phyloP scores from a whole-genome alignment of 2,888 invertebrate genomes.

The Sisyra terminalis region DNA sequence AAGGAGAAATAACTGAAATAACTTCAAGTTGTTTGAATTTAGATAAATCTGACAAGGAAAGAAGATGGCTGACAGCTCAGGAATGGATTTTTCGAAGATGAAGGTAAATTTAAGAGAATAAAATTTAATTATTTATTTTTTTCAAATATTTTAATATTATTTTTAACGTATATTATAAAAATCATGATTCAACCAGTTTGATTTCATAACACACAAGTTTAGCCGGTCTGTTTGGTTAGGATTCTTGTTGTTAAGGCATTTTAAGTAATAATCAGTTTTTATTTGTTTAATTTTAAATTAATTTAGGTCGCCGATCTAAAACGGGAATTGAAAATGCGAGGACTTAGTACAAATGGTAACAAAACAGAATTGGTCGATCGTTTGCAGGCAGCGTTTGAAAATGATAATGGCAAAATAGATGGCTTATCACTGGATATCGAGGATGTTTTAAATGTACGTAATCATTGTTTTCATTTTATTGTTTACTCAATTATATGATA shows the following conservation, averaged over 20 bases:
- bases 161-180: neutral
- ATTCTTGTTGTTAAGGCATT: neutral
- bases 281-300: neutral
- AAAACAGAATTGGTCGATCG: slow-evolving; percentile 68
- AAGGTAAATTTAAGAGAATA: slow-evolving; percentile 17
- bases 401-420: slow-evolving; percentile 24
- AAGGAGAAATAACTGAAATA: too few relatives aligned
- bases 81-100: slow-evolving; percentile 18
- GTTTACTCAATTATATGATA: neutral
- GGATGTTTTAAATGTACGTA: slow-evolving; percentile 33
- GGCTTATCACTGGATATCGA: slow-evolving; percentile 33
- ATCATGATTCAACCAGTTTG: neutral
- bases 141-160: neutral
- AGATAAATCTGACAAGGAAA: neutral
- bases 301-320: slow-evolving; percentile 70
- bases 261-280: neutral
- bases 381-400: slow-evolving; percentile 40
- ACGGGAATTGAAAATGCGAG: slow-evolving; percentile 63
- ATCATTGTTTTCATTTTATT: too few relatives aligned
- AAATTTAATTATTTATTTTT: slow-evolving; percentile 6
- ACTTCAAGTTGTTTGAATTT: slow-evolving; percentile 1
- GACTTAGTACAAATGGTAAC: slow-evolving; percentile 56
- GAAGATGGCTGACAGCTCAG: slow-evolving; percentile 17
- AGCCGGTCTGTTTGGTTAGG: neutral
- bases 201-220: neutral